Percentiles rank a stretch among this genome's conserved stretches.
Conservation (phyloP, 2,797 vertebrate genomes). For the Pipistrellus pygmaeus region DNA sequence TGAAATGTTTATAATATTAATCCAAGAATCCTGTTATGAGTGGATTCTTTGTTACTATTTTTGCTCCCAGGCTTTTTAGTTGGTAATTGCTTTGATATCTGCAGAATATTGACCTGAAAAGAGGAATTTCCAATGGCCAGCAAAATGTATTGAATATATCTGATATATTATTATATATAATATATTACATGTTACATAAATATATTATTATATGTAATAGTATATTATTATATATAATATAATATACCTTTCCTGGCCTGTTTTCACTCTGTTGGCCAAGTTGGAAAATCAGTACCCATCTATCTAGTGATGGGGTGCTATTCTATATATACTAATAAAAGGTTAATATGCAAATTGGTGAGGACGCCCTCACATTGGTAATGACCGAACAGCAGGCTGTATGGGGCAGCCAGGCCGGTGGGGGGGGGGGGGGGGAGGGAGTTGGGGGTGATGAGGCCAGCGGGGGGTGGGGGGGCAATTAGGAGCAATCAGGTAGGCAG, state of each 20-base stretch:
- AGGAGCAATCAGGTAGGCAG: too few relatives aligned
- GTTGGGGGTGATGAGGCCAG: too few relatives aligned
- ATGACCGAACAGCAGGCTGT: too few relatives aligned
- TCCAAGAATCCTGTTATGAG: constrained; percentile 40
- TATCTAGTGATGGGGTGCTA: background rate
- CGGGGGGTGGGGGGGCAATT: too few relatives aligned
- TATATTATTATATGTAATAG: too few relatives aligned
- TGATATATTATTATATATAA: background rate
- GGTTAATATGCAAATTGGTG: too few relatives aligned
- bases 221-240: too few relatives aligned
- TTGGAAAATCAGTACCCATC: constrained; percentile 53
- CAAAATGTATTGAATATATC: constrained; percentile 33
- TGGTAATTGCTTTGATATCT: constrained; percentile 48
- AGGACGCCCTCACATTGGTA: too few relatives aligned
- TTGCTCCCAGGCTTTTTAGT: constrained; percentile 18
- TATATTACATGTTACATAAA: too few relatives aligned
- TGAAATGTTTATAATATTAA: background rate
- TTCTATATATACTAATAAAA: too few relatives aligned
- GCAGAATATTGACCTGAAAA: constrained; percentile 45
- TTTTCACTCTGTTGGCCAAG: constrained; percentile 32
- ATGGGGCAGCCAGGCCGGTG: too few relatives aligned
- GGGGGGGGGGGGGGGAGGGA: too few relatives aligned
- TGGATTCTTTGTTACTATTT: constrained; percentile 58
- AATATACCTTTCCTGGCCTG: background rate
- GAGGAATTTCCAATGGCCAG: constrained; percentile 45